These are phyloP conservation scores for Gambusia affinis DNA, from an alignment of 2,113 vertebrate species.

Conservation along the genomic window DNA sequence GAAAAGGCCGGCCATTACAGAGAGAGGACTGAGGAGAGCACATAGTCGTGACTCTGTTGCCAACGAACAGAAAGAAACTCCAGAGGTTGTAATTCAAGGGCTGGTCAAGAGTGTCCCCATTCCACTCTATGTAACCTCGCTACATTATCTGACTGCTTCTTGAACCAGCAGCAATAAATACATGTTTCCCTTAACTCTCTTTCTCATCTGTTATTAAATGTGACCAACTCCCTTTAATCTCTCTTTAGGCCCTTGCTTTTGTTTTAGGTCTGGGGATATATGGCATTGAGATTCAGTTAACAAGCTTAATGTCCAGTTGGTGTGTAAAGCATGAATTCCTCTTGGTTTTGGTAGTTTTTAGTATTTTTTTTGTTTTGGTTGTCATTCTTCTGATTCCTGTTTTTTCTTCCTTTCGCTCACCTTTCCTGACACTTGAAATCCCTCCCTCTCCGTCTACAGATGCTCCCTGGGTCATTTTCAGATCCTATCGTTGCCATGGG, in stretches of 20 bases:
- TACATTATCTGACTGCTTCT: background rate
- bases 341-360: no score
- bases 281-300: no score
- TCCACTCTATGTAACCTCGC: background rate
- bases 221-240: no score
- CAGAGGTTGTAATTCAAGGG: slow-evolving; percentile 6
- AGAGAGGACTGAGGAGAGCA: slow-evolving; percentile 6
- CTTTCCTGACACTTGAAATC: background rate
- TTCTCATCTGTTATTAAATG: background rate
- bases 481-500: background rate
- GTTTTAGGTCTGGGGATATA: background rate
- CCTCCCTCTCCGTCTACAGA: background rate
- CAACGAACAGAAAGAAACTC: slow-evolving; percentile 12
- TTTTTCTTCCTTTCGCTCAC: background rate
- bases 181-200: background rate
- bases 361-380: no score
- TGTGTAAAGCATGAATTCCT: background rate
- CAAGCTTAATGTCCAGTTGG: no score
- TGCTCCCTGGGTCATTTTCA: background rate
- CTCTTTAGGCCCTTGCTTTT: no score
- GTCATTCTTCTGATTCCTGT: background rate
- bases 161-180: no score
- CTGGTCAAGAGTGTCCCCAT: slow-evolving; percentile 14
- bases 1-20: slow-evolving; percentile 4
- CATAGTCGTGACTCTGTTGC: slow-evolving; percentile 12